phyloP scores from a whole-genome alignment of 2,797 vertebrate genomes.

The Sandelia bainsii region DNA sequence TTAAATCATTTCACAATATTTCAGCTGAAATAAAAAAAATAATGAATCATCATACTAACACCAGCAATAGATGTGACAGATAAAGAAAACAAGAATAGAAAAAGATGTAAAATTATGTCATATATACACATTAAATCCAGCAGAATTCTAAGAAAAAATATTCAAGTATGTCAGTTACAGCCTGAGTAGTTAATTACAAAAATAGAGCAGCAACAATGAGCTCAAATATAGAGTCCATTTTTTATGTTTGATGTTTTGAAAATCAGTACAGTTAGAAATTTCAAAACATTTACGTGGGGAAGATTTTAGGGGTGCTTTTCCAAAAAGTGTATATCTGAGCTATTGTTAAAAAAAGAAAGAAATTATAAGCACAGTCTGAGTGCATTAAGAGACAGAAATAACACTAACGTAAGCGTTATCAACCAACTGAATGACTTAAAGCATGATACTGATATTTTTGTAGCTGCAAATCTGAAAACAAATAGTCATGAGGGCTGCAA shows the following conservation, averaged over 20 bases:
- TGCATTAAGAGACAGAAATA: background rate
- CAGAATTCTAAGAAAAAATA: constrained; percentile 25
- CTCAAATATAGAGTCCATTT: background rate
- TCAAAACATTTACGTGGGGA: background rate
- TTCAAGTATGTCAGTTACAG: constrained; percentile 70
- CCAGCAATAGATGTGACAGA: background rate
- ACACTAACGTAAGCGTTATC: background rate
- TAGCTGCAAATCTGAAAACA: background rate
- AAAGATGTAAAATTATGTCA: constrained; percentile 2
- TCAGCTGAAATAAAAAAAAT: background rate
- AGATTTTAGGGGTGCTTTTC: background rate
- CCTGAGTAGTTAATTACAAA: constrained; percentile 47
- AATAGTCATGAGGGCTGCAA: background rate
- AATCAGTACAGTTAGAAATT: background rate
- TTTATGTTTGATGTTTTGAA: background rate
- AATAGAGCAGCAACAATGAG: constrained; percentile 12
- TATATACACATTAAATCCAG: constrained; percentile 27
- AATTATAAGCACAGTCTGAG: background rate
- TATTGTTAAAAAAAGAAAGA: background rate
- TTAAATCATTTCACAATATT: background rate
- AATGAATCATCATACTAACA: background rate
- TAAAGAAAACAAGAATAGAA: constrained; percentile 7
- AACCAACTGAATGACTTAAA: no score
- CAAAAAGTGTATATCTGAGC: background rate
- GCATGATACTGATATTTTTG: accelerated